Percentiles rank a stretch among this genome's conserved stretches.
These are phyloP conservation scores for Homalodisca vitripennis DNA, from an alignment of 1,140 invertebrate species.

Conservation along the genomic window DNA sequence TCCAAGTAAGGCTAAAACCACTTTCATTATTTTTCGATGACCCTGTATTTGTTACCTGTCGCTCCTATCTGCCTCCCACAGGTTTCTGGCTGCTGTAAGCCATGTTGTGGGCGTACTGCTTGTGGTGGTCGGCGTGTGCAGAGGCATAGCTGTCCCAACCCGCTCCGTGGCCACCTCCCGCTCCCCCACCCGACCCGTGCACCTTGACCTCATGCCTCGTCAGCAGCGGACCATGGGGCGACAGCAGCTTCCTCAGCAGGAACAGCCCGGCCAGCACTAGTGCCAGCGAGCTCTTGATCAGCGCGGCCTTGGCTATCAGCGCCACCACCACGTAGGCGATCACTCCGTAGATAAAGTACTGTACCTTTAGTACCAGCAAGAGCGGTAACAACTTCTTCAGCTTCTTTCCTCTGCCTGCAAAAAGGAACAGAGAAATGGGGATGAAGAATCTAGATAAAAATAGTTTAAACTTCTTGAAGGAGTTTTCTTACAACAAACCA, in stretches of 20 bases:
- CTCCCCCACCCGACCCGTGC: no score
- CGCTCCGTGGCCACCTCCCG: no score
- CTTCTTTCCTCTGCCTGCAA: conserved; percentile 57
- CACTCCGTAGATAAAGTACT: conserved; percentile 55
- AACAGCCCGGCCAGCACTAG: not conserved
- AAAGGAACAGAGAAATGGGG: no score
- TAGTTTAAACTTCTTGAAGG: no score
- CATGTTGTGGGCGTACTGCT: not conserved
- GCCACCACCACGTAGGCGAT: conserved; percentile 59
- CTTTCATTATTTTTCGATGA: no score
- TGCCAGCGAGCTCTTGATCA: conserved; percentile 45
- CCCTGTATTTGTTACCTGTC: no score
- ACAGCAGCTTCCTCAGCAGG: not conserved
- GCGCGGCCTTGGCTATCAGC: conserved; percentile 64
- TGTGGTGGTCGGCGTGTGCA: not conserved
- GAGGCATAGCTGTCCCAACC: no score
- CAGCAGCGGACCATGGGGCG: not conserved
- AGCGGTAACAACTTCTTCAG: conserved; percentile 57
- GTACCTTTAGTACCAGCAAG: conserved; percentile 60
- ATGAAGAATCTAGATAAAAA: no score
- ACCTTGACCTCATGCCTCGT: not conserved
- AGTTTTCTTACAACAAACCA: no score
- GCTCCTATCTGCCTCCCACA: not conserved
- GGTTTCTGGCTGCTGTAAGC: not conserved
- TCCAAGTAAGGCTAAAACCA: no score